These are phyloP conservation scores for Anoplophora glabripennis DNA, from an alignment of 1,140 invertebrate species.

Conservation along the genomic window DNA sequence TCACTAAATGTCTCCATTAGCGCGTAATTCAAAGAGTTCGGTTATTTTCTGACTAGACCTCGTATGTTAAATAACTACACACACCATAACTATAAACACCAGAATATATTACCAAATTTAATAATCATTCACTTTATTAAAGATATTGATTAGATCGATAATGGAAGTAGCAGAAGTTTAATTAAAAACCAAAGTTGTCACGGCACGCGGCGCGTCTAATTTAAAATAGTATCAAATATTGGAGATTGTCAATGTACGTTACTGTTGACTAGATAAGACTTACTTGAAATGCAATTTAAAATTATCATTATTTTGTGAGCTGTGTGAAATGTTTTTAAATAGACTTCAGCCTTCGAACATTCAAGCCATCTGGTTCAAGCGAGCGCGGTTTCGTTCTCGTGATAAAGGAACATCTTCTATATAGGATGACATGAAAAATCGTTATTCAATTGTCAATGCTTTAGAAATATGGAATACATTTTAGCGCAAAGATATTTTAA, in stretches of 20 bases:
- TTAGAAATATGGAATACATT: constrained; percentile 11
- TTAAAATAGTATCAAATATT: not conserved
- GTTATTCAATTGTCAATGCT: constrained; percentile 25
- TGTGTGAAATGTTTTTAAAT: constrained; percentile 26
- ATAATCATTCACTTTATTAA: too few relatives aligned
- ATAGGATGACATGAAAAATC: constrained; percentile 29
- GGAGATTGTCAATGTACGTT: constrained; percentile 13
- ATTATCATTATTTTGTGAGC: constrained; percentile 21
- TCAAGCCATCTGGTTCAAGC: constrained; percentile 19
- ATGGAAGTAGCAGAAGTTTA: too few relatives aligned
- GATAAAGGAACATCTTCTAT: constrained; percentile 26
- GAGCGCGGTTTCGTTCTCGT: constrained; percentile 9
- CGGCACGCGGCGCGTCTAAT: too few relatives aligned
- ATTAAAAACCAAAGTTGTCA: too few relatives aligned
- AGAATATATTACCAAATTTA: too few relatives aligned
- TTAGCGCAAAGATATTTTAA: constrained; percentile 1
- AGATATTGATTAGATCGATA: too few relatives aligned
- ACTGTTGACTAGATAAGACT: too few relatives aligned
- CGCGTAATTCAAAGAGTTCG: too few relatives aligned
- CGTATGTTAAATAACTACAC: too few relatives aligned
- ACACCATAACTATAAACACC: too few relatives aligned
- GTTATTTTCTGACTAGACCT: too few relatives aligned
- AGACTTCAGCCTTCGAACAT: constrained; percentile 18
- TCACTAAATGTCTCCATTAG: too few relatives aligned
- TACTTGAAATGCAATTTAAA: constrained; percentile 19